Evolutionary conservation across 2,113 vertebrate species (phyloP).

Genomic region (Ctenodactylus gundi): DNA sequence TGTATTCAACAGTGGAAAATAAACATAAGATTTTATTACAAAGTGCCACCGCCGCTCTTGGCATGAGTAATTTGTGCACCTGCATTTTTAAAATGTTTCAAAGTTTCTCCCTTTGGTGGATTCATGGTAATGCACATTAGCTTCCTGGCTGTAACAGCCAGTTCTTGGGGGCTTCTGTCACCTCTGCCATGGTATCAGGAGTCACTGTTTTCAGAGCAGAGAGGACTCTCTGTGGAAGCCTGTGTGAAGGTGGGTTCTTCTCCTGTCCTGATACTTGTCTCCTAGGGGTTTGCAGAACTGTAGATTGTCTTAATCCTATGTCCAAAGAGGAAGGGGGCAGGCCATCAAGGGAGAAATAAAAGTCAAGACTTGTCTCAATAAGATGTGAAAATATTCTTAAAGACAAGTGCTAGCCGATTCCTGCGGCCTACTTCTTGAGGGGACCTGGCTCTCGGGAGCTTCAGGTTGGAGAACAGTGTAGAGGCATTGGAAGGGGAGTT

Average conservation of each 20-base stretch:
- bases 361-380: neutral
- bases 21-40: slow-evolving; percentile 89
- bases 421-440: neutral
- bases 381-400: neutral
- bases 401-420: neutral
- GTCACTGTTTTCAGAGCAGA: slow-evolving; percentile 78
- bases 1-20: slow-evolving; percentile 86
- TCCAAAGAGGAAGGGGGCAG: neutral
- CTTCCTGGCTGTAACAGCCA: slow-evolving; percentile 83
- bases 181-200: slow-evolving; percentile 78
- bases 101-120: slow-evolving; percentile 85
- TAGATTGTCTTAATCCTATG: slow-evolving; percentile 14
- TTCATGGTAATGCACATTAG: slow-evolving; percentile 81
- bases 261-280: slow-evolving; percentile 18
- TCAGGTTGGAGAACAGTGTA: neutral
- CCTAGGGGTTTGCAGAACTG: neutral
- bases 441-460: neutral
- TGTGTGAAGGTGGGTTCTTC: slow-evolving; percentile 5
- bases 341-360: neutral
- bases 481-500: neutral
- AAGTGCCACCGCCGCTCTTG: slow-evolving; percentile 87
- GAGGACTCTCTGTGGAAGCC: slow-evolving; percentile 62
- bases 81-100: slow-evolving; percentile 90
- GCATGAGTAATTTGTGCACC: slow-evolving; percentile 90
- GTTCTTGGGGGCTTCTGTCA: slow-evolving; percentile 81